Evolutionary conservation across 2,113 vertebrate genomes (phyloP).

Genomic region (Ursus arctos): DNA sequence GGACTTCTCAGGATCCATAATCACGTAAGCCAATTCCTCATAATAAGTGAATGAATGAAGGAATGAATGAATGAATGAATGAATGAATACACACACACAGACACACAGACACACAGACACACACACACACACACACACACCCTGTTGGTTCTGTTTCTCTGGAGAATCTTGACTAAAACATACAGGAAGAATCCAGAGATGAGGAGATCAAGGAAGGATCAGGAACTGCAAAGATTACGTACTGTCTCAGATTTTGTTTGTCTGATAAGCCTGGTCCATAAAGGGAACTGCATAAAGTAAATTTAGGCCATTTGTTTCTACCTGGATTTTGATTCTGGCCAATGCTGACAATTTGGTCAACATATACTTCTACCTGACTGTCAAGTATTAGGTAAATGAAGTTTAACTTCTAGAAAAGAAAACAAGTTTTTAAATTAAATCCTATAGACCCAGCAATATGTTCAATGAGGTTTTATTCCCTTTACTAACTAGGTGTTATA

Average conservation of each 20-base stretch:
- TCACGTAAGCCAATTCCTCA: background rate
- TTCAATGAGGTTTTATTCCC: background rate
- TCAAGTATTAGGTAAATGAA: background rate
- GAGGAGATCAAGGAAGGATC: background rate
- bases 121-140: background rate
- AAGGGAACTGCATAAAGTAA: background rate
- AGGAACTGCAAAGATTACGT: background rate
- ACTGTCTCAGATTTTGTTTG: background rate
- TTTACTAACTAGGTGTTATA: background rate
- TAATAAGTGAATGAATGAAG: background rate
- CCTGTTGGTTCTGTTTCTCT: background rate
- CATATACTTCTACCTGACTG: background rate
- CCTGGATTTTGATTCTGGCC: background rate
- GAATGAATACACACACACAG: no score
- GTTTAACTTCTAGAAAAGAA: conserved; percentile 25
- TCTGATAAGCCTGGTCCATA: background rate
- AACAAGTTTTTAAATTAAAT: background rate
- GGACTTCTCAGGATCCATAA: background rate
- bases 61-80: background rate
- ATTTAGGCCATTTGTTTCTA: background rate
- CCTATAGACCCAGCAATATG: background rate
- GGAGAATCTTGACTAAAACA: background rate
- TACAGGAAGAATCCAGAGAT: background rate
- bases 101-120: background rate
- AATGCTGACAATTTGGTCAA: background rate